Evolutionary conservation across 2,797 vertebrate species (phyloP), one percentile per base, ranked within the genome.

Genomic region (Acipenser transmontanus): DNA sequence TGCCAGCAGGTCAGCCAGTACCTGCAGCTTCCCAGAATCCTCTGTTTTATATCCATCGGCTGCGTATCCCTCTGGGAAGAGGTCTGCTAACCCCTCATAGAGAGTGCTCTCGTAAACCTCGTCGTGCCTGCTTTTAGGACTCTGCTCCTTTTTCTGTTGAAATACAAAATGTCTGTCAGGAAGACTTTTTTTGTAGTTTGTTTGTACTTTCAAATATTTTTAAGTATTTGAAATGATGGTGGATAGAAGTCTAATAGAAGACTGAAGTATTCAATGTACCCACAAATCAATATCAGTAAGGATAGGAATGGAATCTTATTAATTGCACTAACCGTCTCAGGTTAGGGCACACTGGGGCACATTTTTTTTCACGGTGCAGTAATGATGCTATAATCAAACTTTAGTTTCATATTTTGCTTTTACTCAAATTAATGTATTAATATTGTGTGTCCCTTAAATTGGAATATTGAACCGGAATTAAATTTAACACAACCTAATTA

Each of bases 1-100:
- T 0, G 79, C 73, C 74, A 99, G 81, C 66, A 99, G 80, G 72
- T 94, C 91, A 0, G 80, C 78, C 56, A 99, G 84, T 73, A 98
- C 96, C 68, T 90, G 82, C 7, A 99, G 84, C 79, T 99, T 99
- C 67, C 97, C 97, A 4, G 96, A 98, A 74, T 98, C 92, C 0
- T 70, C 72, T 6, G 87, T 86, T 68, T 73, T 76, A 50, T 89
- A 81, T 72, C 74, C 73, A 7, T 80, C 78, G 1, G 73, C 79
- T 61, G 84, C 75, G 72, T 94, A 96, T 71, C 77, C 87, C 69
- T 87, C 80, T 69, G 97, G 92, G 75, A 96, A 96, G 54, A 91
- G 74, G 57, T 83, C 83, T 6, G 68, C 71, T 70, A 97, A 72
- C 20, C 87, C 89, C 61, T 94, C 85, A 0, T 88, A 95, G n/a